Evolutionary conservation across 2,113 vertebrate genomes (phyloP).

Genomic region (Syngnathus scovelli): DNA sequence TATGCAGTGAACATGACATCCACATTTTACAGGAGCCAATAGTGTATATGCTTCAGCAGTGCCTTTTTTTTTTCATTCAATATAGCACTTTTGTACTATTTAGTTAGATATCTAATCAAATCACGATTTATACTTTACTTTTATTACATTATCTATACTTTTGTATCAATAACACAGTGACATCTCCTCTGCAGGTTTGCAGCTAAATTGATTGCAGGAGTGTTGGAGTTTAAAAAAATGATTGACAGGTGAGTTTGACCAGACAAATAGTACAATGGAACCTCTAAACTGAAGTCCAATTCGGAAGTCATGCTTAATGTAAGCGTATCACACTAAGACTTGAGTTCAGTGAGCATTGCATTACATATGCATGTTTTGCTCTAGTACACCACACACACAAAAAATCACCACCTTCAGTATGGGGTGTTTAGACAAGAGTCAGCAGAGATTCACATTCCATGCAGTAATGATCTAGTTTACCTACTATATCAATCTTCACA

Average conservation of each 20-base stretch:
- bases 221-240: slow-evolving; percentile 93
- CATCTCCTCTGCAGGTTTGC: slow-evolving; percentile 78
- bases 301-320: not conserved
- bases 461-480: not conserved
- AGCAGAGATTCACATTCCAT: not conserved
- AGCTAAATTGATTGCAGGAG: slow-evolving; percentile 89
- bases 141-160: not conserved
- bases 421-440: not conserved
- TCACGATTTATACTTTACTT: too few relatives aligned
- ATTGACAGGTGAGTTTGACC: slow-evolving; percentile 84
- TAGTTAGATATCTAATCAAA: not conserved
- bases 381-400: not conserved
- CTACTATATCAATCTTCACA: not conserved
- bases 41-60: not conserved
- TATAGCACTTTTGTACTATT: too few relatives aligned
- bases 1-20: slow-evolving; percentile 26
- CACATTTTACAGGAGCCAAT: slow-evolving; percentile 1
- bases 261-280: not conserved
- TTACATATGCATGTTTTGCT: not conserved
- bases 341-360: not conserved
- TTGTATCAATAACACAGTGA: not conserved
- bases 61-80: not conserved
- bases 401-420: not conserved
- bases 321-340: not conserved
- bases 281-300: not conserved